Evolutionary conservation across 1,140 invertebrate genomes (phyloP), one percentile per base, ranked within the genome.

Genomic region (Saccostrea echinata): DNA sequence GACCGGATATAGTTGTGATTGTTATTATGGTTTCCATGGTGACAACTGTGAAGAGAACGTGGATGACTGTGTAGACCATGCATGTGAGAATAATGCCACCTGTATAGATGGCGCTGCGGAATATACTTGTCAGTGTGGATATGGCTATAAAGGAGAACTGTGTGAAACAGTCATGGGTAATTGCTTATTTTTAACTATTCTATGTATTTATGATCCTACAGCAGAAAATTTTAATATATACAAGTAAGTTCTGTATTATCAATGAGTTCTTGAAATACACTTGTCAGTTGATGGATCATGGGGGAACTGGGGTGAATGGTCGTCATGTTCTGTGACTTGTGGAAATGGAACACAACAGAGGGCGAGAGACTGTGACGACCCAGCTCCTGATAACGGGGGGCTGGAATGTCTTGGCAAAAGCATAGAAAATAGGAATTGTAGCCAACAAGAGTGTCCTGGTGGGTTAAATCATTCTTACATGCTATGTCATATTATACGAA

Each of bases 41-140:
- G 61, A 82, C 21, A 53, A 53, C 11, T 91, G 90, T 68, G 64
- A 89, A 64, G 55, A 76, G 9, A 85, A 51, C 11, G 71, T 88
- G 2, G 82, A 91, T 53, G 87, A 90, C 51, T 92, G 91, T 85
- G 12, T 21, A n/a, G 68, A 24, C 30, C 33, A 87, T 33, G 55
- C 85, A 3, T 91, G 91, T 86, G 16, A 57, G 24, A 90, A 90
- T 33, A 86, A 86, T n/a, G 88, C 57, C 13, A 89, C 87, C 16
- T 99, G 98, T 93, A 96, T 98, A 53, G 99, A 99, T 94, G 98
- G 97, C 1, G 95, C 98, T 0, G 98, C 98, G 18, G 94, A 98
- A n/a, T 99, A 98, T 94, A 97, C 97, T 91, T 99, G 98, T 93
- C 96, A 97, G 35, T 99, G 98, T 94, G 96, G 97, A 93, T 97